Conservation (phyloP, 2,888 invertebrate species). For the Rhogogaster chlorosoma region DNA sequence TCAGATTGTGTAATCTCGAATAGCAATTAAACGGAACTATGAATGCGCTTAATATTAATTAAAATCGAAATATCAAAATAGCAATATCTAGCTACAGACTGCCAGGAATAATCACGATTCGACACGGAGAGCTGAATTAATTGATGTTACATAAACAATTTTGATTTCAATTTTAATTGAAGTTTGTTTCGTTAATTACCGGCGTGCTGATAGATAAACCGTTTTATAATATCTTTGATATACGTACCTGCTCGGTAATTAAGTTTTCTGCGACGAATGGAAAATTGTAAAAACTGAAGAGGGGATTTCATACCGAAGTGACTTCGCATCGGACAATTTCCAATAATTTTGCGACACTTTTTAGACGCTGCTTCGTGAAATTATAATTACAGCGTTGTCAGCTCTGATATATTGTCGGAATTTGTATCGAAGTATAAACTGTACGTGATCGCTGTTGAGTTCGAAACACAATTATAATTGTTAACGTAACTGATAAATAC, state of each 20-base stretch:
- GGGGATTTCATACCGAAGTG: not conserved
- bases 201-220: not conserved
- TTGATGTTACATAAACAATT: conserved; percentile 14
- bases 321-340: not conserved
- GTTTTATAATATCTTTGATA: not conserved
- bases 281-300: not conserved
- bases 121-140: not conserved
- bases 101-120: not conserved
- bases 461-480: conserved; percentile 34
- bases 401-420: not conserved
- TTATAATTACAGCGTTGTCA: not conserved
- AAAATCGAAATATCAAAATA: conserved; percentile 6
- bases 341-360: not conserved
- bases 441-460: conserved; percentile 16
- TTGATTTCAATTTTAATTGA: not conserved
- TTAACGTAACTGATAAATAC: conserved; percentile 20
- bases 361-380: not conserved
- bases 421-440: not conserved
- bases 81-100: not conserved
- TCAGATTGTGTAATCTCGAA: conserved; percentile 38
- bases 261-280: not conserved
- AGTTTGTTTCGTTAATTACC: conserved; percentile 3
- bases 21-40: conserved; percentile 21
- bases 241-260: not conserved
- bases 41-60: conserved; percentile 38